phyloP scores from a whole-genome alignment of 2,797 vertebrate genomes.

The Lacerta agilis region DNA sequence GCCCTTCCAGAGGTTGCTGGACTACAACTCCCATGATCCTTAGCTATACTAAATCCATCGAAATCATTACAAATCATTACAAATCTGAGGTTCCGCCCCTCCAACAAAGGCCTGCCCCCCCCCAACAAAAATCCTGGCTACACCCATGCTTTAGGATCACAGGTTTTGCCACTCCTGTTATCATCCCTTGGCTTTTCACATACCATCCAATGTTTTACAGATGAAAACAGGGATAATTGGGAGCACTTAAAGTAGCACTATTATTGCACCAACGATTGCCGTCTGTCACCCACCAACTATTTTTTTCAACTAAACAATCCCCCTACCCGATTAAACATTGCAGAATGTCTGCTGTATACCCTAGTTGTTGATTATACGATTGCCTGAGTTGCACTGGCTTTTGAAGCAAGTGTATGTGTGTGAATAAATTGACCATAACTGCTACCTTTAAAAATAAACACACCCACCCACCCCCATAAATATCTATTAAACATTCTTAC shows the following conservation, averaged over 20 bases:
- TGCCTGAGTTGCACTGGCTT: neutral
- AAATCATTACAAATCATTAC: no score
- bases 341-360: neutral
- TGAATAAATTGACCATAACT: neutral
- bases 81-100: no score
- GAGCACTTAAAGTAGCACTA: neutral
- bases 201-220: neutral
- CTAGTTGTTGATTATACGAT: neutral
- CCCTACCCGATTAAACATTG: neutral
- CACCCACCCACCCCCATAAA: neutral
- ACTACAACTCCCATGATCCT: no score
- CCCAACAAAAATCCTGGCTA: no score
- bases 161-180: neutral
- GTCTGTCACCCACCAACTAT: neutral
- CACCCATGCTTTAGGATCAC: neutral
- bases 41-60: no score
- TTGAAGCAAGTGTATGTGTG: neutral
- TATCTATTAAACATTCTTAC: neutral
- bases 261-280: neutral
- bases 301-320: neutral
- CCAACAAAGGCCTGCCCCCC: no score
- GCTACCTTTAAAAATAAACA: neutral
- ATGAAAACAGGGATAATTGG: neutral
- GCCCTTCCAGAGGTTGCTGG: no score
- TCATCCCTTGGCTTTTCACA: neutral